phyloP scores from a whole-genome alignment of 1,140 invertebrate genomes.

The Panagrolaimus sp. region DNA sequence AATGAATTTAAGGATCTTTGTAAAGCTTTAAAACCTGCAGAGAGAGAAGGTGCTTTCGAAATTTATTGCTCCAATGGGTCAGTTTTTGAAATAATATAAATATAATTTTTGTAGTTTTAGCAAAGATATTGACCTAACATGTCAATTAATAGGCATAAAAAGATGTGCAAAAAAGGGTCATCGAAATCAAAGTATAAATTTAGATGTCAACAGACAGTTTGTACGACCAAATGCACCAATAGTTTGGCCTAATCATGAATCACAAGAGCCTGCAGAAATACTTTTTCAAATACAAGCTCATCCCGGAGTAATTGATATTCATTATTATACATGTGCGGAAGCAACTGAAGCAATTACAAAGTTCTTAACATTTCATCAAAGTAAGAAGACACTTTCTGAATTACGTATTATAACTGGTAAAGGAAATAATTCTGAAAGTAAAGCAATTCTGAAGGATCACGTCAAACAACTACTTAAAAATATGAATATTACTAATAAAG shows the following conservation, averaged over 20 bases:
- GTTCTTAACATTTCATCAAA: not conserved
- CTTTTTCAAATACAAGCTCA: not conserved
- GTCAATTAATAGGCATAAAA: not conserved
- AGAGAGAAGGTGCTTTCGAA: not conserved
- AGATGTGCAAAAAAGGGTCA: not conserved
- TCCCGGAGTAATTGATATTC: not conserved
- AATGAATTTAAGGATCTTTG: too few species aligned
- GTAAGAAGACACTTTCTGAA: not conserved
- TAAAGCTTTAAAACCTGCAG: too few species aligned
- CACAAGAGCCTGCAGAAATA: not conserved
- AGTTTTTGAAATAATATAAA: not conserved
- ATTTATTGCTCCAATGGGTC: not conserved
- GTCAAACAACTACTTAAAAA: not conserved
- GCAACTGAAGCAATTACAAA: not conserved
- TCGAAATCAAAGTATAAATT: not conserved
- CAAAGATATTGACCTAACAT: not conserved
- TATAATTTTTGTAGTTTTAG: not conserved
- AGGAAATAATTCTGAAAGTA: not conserved
- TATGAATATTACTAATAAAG: not conserved
- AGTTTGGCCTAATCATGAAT: not conserved
- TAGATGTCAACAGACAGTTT: not conserved
- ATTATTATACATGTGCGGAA: slow-evolving; percentile 1
- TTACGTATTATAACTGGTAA: not conserved
- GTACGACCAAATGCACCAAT: not conserved
- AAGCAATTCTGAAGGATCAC: too few species aligned